Evolutionary conservation across 2,797 vertebrate species (phyloP).

Genomic region (Euthynnus affinis): DNA sequence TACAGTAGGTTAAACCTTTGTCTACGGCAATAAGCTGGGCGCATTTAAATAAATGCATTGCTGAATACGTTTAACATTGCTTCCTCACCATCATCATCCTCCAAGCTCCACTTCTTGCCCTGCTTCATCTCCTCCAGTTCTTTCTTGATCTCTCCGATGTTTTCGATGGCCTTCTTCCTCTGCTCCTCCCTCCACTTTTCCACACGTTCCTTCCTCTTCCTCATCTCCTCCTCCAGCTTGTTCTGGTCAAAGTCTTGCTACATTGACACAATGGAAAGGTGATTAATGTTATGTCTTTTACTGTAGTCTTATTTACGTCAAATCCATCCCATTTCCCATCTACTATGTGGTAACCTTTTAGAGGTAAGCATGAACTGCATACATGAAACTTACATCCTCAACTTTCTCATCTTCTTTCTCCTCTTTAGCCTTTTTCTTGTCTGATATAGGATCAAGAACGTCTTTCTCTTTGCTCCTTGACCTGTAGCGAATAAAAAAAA

Average conservation of each 20-base stretch:
- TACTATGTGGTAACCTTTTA: rapidly evolving
- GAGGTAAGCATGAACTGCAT: not conserved
- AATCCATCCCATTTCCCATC: not conserved
- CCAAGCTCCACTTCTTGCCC: conserved; percentile 98
- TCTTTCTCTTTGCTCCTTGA: conserved; percentile 95
- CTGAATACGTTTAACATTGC: not conserved
- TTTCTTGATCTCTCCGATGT: conserved; percentile 97
- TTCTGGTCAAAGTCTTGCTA: conserved; percentile 98
- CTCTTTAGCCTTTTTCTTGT: conserved; percentile 97
- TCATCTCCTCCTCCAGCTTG: conserved; percentile 99
- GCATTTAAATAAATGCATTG: not conserved
- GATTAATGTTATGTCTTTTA: not conserved
- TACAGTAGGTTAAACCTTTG: not conserved
- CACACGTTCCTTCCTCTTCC: conserved; percentile 98
- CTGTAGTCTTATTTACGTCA: not conserved
- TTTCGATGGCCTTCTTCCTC: conserved; percentile 97
- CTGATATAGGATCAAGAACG: conserved; percentile 87
- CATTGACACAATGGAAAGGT: conserved; percentile 18
- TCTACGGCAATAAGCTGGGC: too few relatives aligned
- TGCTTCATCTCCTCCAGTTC: conserved; percentile 99
- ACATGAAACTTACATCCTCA: conserved; percentile 88
- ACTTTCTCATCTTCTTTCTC: conserved; percentile 98
- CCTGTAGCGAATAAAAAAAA: conserved; percentile 68
- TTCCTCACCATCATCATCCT: conserved; percentile 95
- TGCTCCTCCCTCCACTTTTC: conserved; percentile 99